Evolutionary conservation across 64 coral and sea anemone species (phyloP), one percentile per base, ranked within the genome.

Genomic region (Actinia equina): DNA sequence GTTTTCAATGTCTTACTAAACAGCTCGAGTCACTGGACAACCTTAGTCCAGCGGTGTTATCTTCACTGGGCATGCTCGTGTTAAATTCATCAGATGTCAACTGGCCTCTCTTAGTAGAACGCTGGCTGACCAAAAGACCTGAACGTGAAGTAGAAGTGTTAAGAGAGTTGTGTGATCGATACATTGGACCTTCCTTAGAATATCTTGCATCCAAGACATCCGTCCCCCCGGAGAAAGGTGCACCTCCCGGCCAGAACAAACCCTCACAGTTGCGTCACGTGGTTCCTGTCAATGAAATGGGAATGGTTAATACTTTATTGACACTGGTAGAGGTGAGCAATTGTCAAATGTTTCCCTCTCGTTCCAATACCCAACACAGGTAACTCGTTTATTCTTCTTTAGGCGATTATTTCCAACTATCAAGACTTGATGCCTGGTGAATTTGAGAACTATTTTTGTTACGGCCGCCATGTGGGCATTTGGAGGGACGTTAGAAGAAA

Each of bases 391-490:
- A 20, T 19, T 81, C 27, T 37, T 22, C 82, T 88, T 20, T 56
- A 99, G 97, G 91, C 93, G 19, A 93, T 94, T 26, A 94, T 99
- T 70, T 87, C 86, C 27, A 93, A 95, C 82, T 94, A 95, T 71
- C 88, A 89, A 83, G 97, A 99, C 91, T 52, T 99, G 60, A 95
- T 95, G 61, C 97, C 93, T 13, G 78, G 64, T 22, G 97, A 99
- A 79, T 95, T 95, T 90, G 97, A 99, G 53, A 99, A 99, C 67
- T 95, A 99, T 59, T 99, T 99, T 86, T 92, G 82, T 83, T 99
- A 95, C 79, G 90, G 90, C 97, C 77, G 97, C 97, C 58, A 95
- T 99, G 88, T 99, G 97, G 97, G 93, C 97, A 11, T 99, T 99
- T 76, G 97, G 97, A 84, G 97, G 97, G 5, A 93, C 97, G 55